Evolutionary conservation across 2,888 invertebrate genomes (phyloP).

Genomic region (Caenorhabditis sp.): DNA sequence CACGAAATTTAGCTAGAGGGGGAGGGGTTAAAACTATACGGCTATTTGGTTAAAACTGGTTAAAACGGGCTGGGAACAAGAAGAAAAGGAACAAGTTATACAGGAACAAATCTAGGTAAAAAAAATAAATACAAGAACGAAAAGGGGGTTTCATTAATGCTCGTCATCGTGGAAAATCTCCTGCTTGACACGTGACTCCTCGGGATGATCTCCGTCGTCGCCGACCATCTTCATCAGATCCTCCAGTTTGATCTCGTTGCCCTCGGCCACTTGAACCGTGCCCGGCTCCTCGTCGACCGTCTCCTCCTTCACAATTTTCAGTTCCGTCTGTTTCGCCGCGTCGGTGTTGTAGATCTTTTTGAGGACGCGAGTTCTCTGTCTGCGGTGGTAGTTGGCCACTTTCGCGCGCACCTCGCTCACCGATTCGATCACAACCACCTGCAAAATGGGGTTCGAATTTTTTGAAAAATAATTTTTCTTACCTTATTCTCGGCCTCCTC

Average conservation of each 20-base stretch:
- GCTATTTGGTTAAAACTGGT: not conserved
- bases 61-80: not conserved
- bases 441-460: too few species aligned
- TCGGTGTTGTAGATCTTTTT: conserved; percentile 46
- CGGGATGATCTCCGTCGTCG: too few species aligned
- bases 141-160: too few species aligned
- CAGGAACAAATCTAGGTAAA: too few species aligned
- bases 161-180: not conserved
- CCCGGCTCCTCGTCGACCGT: not conserved
- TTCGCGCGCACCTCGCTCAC: conserved; percentile 37
- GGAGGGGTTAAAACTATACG: not conserved
- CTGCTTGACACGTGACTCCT: not conserved
- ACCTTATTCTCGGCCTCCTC: conserved; percentile 40
- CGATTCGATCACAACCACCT: conserved; percentile 42
- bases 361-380: conserved; percentile 29
- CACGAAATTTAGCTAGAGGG: not conserved
- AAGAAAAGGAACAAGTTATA: conserved; percentile 5
- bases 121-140: not conserved
- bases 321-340: conserved; percentile 21
- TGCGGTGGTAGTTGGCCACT: conserved; percentile 37
- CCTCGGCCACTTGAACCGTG: conserved; percentile 12
- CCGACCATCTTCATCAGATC: conserved; percentile 50
- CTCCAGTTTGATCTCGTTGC: conserved; percentile 37
- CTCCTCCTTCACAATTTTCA: conserved; percentile 37
- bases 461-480: too few species aligned